Percentiles rank a stretch among this genome's conserved stretches.
These are phyloP conservation scores for Noctilio leporinus DNA, from an alignment of 2,113 vertebrate genomes.

Conservation along the genomic window DNA sequence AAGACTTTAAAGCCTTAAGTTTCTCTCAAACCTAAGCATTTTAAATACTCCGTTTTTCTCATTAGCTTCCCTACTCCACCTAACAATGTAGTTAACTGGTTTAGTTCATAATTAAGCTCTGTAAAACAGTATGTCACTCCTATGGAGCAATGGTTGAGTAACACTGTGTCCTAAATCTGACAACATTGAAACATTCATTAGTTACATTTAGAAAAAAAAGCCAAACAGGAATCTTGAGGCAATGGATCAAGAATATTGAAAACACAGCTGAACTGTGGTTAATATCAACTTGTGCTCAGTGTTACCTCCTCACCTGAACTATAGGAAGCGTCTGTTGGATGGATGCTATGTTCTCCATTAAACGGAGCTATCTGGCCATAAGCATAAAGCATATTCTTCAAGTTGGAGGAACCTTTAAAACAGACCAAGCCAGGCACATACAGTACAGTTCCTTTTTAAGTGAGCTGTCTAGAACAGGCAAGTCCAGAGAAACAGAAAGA, in stretches of 20 bases:
- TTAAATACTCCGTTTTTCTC: background rate
- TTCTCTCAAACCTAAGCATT: slow-evolving; percentile 2
- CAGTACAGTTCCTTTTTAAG: background rate
- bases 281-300: background rate
- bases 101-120: background rate
- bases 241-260: background rate
- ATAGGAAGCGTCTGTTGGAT: background rate
- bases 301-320: background rate
- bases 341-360: background rate
- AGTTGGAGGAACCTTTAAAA: background rate
- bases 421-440: background rate
- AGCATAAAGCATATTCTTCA: background rate
- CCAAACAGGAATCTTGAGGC: background rate
- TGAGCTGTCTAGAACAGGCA: background rate
- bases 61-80: background rate
- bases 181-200: background rate
- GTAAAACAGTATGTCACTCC: background rate
- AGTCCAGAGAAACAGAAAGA: background rate
- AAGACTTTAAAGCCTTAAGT: background rate
- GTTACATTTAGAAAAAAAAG: background rate
- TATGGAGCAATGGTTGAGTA: background rate
- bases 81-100: background rate
- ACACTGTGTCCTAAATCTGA: background rate
- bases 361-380: background rate
- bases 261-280: background rate